phyloP scores from a whole-genome alignment of 2,797 vertebrate species.

The Heterohyrax brucei region DNA sequence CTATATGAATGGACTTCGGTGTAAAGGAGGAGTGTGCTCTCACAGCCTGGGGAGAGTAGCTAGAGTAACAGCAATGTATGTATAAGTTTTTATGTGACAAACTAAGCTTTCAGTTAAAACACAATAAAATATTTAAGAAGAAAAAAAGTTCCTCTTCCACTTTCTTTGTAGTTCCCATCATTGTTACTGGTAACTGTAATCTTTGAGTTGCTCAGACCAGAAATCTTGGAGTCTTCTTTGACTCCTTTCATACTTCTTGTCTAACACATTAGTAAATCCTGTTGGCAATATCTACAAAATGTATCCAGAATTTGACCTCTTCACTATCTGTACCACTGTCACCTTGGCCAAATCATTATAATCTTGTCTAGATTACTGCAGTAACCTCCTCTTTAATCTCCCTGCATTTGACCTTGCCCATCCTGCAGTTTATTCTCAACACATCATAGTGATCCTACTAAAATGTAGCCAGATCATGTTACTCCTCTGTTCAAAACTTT shows the following conservation, averaged over 20 bases:
- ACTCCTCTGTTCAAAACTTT: neutral
- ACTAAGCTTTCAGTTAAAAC: no score
- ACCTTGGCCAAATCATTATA: neutral
- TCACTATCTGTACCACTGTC: neutral
- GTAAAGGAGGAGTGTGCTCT: neutral
- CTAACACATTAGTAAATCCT: neutral
- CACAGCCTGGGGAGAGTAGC: no score
- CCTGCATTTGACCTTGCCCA: neutral
- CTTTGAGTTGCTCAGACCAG: neutral
- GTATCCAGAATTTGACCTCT: neutral
- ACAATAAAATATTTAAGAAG: no score
- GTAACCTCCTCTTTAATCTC: neutral
- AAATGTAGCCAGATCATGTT: neutral
- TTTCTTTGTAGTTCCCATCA: neutral
- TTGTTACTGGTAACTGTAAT: neutral
- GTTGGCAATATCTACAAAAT: neutral
- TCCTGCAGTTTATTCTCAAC: neutral
- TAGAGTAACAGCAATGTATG: no score
- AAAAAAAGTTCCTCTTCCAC: no score
- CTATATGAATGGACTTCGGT: no score
- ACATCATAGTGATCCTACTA: neutral
- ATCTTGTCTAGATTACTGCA: neutral
- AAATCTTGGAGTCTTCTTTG: neutral
- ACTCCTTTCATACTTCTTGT: constrained; percentile 6
- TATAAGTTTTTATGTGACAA: no score